Evolutionary conservation across 2,888 invertebrate genomes (phyloP), one percentile per base, ranked within the genome.

Genomic region (Eupithecia dodoneata): DNA sequence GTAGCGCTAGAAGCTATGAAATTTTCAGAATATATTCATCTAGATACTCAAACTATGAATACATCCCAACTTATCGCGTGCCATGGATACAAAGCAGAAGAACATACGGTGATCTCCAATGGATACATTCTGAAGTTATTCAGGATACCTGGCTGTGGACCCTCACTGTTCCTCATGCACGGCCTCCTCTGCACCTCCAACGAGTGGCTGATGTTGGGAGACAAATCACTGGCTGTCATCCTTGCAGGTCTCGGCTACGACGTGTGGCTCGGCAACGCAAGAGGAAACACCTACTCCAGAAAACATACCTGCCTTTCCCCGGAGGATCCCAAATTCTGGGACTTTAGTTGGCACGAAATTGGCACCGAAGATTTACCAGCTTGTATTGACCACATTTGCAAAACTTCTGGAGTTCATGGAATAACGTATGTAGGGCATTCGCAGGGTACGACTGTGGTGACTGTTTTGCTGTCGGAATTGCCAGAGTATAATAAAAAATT

Each of bases 401-500:
- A 66, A 44, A 69, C 2, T 1, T 5, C 70, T 47, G 12, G 2
- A 10, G 30, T 49, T 47, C 47, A 13, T 1, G 10, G 5, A 3
- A 45, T 70, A 1, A 30, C 30, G 0, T 70, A 70, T 18, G 30
- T 70, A 2, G 70, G 70, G 13, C 3, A 70, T 30, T 70, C 70
- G 4, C 70, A 70, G 30, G 70, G 70, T 5, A 70, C 70, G 13
- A 70, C 47, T 13, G 4, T 30, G 0, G 13, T 30, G 47, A 30
- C 45, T 2, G 47, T 70, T 30, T 12, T 70, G 47, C 70, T 70
- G 13, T 70, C 70, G 10, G 70, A 47, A 30, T 49, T 12, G 12
- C 70, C 47, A 1, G 70, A 70, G 47, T 70, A 70, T 70, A 70
- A 70, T 70, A 13, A 70, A 12, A 70, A 70, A 45, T 30, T 70